Evolutionary conservation across 2,797 vertebrate genomes (phyloP), one percentile per base, ranked within the genome.

Genomic region (Alauda arvensis): DNA sequence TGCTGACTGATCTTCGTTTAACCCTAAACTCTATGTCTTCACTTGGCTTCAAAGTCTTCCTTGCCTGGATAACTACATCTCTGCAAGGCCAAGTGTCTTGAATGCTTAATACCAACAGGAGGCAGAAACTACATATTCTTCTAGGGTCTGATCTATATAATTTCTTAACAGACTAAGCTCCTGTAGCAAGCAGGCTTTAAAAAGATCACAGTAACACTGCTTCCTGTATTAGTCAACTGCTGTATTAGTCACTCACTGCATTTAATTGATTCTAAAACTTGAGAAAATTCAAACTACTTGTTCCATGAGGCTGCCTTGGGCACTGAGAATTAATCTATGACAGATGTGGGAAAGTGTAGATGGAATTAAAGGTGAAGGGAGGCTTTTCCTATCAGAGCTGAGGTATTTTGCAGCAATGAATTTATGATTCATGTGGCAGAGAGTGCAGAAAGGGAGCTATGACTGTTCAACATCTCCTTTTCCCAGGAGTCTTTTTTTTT

Each of bases 201-300:
- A 88, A 71, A 83, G 56, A 83, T 76, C 66, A 72, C 37, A 85
- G 33, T 34, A 83, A 72, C 66, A 59, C 31, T 62, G 12, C 29
- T 85, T 90, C 61, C 51, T 85, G 0, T 87, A 65, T 83, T 91
- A 91, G 62, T 88, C 69, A 88, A 46, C 51, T 80, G 40, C 37
- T 77, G 25, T 66, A 62, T 77, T 90, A 80, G 46, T 85, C 59
- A 83, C 59, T 59, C 37, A 39, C 23, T 61, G 55, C 7, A 0
- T 86, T 89, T 79, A 79, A 89, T 82, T 93, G 76, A 91, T 91
- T 83, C 37, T 83, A 68, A 71, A 77, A n/a, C 69, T 46, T 65
- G 42, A 61, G 79, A 65, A 86, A 89, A 89, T 63, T 85, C 78
- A 84, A 89, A 70, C 25, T 12, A n/a, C 43, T 91, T 80, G 13